Evolutionary conservation across 64 coral and sea anemone genomes (phyloP).

Genomic region (Porites australiensis): DNA sequence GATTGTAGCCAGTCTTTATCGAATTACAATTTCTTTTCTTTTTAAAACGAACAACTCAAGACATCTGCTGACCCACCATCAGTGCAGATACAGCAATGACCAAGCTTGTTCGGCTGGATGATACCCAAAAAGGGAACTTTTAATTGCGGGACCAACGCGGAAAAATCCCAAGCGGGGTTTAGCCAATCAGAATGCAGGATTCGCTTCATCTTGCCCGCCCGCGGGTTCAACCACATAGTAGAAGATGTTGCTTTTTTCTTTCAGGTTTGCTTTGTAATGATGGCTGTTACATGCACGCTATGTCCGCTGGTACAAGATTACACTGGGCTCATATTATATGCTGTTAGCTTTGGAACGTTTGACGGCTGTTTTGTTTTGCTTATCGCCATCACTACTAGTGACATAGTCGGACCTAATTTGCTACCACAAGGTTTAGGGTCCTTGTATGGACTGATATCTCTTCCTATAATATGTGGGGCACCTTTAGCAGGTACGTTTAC

Average conservation of each 20-base stretch:
- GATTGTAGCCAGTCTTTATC: too few relatives aligned
- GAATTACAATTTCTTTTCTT: too few relatives aligned
- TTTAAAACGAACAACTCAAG: too few relatives aligned
- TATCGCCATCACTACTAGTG: conserved; percentile 77
- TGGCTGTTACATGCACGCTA: conserved; percentile 77
- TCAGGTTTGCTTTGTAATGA: conserved; percentile 84
- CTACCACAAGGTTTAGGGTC: conserved; percentile 67
- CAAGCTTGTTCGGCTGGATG: too few relatives aligned
- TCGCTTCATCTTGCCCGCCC: too few relatives aligned
- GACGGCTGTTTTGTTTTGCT: conserved; percentile 88
- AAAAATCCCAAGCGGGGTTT: too few relatives aligned
- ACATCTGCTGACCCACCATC: too few relatives aligned
- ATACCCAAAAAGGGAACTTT: too few relatives aligned
- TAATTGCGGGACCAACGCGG: too few relatives aligned
- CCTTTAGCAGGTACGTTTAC: conserved; percentile 76
- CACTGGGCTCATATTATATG: conserved; percentile 79
- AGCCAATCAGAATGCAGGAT: too few relatives aligned
- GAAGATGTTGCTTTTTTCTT: not conserved
- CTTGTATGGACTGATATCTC: conserved; percentile 71
- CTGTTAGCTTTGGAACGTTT: conserved; percentile 67
- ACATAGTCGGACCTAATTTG: conserved; percentile 69
- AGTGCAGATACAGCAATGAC: too few relatives aligned
- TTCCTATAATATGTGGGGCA: conserved; percentile 81
- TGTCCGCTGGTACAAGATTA: conserved; percentile 76
- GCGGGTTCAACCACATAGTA: too few relatives aligned